Percentiles rank a stretch among this genome's conserved stretches.
Conservation (phyloP, 2,113 vertebrate genomes). For the Pogonocichla stellata region DNA sequence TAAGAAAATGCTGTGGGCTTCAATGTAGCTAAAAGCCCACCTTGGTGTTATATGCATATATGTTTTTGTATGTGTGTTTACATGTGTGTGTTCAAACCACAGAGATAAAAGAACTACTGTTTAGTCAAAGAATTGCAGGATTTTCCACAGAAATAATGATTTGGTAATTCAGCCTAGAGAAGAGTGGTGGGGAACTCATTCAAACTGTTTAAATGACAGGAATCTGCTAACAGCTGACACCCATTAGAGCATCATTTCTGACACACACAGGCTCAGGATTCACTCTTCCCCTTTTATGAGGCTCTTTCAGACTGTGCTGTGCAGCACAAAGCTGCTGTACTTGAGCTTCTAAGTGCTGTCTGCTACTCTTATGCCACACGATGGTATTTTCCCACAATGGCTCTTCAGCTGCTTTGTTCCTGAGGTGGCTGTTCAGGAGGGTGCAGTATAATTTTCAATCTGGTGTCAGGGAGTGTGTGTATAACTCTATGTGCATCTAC, state of each 20-base stretch:
- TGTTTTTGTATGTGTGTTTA: background rate
- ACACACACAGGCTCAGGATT: background rate
- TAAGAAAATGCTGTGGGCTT: background rate
- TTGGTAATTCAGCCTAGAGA: background rate
- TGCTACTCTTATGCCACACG: background rate
- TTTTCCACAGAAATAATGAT: background rate
- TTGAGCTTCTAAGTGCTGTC: background rate
- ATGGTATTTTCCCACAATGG: background rate
- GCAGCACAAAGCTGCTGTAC: background rate
- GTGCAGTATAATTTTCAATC: background rate
- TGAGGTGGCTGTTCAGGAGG: background rate
- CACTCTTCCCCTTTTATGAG: background rate
- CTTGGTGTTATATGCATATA: background rate
- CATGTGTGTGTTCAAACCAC: background rate
- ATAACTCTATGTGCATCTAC: background rate
- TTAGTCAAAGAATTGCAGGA: background rate
- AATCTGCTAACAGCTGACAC: slow-evolving; percentile 5
- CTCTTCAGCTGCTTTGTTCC: background rate
- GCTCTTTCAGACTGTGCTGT: background rate
- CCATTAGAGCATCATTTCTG: background rate
- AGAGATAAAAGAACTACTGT: background rate
- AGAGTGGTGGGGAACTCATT: background rate
- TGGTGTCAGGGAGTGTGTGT: background rate
- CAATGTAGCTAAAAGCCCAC: background rate
- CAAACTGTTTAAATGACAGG: background rate